Conservation (phyloP, 2,888 invertebrate species). For the Platerodrilus igneus region DNA sequence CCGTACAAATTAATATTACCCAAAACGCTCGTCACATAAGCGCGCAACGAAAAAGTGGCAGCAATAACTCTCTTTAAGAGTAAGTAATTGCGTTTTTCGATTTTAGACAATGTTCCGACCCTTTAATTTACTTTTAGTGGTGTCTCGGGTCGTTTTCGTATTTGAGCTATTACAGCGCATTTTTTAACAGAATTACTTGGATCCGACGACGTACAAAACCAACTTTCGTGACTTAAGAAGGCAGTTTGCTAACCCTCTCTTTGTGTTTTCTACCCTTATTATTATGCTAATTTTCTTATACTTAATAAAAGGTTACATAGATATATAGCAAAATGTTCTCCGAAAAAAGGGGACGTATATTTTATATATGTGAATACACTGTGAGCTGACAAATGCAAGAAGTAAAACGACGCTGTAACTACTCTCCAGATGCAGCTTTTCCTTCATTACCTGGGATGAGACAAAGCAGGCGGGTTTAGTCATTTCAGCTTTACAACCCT, state of each 20-base stretch:
- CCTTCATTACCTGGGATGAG: constrained; percentile 22
- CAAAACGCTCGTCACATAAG: constrained; percentile 37
- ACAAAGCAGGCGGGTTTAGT: constrained; percentile 19
- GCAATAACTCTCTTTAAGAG: constrained; percentile 32
- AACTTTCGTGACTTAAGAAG: too few relatives aligned
- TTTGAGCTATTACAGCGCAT: constrained; percentile 22
- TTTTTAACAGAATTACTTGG: too few relatives aligned
- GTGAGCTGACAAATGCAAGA: constrained; percentile 18
- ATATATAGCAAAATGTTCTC: too few relatives aligned
- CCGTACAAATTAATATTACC: constrained; percentile 28
- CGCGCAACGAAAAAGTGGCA: constrained; percentile 38
- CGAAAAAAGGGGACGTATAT: constrained; percentile 3
- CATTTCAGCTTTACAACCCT: constrained; percentile 18
- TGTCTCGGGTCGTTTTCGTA: constrained; percentile 34
- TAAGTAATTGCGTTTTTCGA: constrained; percentile 39
- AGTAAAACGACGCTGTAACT: constrained; percentile 14
- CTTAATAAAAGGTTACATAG: too few relatives aligned
- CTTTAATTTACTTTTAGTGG: constrained; percentile 39
- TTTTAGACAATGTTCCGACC: constrained; percentile 38
- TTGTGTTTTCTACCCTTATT: too few relatives aligned
- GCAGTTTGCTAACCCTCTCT: too few relatives aligned
- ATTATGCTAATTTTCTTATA: too few relatives aligned
- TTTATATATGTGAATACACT: constrained; percentile 10
- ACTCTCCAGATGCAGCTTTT: constrained; percentile 19
- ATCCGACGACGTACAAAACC: too few relatives aligned